phyloP scores from a whole-genome alignment of 2,797 vertebrate genomes.

The Tadarida brasiliensis region DNA sequence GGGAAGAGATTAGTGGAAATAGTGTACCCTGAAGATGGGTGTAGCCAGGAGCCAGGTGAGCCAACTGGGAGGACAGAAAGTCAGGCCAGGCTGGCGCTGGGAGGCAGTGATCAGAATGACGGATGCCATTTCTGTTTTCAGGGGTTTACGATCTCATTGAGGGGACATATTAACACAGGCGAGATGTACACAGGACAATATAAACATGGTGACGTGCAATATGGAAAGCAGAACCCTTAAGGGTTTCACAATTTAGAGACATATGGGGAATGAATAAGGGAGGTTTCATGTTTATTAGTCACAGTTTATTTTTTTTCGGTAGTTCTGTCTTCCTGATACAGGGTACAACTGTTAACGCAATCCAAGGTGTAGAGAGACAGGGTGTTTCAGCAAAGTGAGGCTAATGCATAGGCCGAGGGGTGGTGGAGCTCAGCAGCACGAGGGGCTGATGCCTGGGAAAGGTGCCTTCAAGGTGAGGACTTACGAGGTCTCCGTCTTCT shows the following conservation, averaged over 20 bases:
- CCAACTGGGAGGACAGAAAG: not conserved
- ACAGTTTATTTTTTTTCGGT: not conserved
- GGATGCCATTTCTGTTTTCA: fast-evolving
- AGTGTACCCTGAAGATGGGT: not conserved
- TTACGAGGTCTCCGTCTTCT: not conserved
- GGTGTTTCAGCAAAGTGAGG: not conserved
- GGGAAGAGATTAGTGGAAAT: not conserved
- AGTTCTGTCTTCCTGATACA: not conserved
- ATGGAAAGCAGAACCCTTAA: not conserved
- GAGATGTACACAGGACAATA: not conserved
- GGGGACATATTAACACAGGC: not conserved
- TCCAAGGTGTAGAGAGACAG: not conserved
- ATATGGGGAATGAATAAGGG: not conserved
- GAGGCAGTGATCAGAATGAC: not conserved
- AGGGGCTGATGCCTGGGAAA: not conserved
- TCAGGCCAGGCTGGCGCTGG: too few relatives aligned
- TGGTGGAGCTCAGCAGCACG: too few relatives aligned
- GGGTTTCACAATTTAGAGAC: not conserved
- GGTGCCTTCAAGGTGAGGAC: not conserved
- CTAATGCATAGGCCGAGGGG: not conserved
- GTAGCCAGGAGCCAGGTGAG: not conserved
- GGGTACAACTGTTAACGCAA: not conserved
- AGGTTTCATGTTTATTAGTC: not conserved
- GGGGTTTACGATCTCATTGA: not conserved
- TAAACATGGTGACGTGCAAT: fast-evolving